Conservation (phyloP, 1,140 invertebrate genomes). For the Chelonus insularis region DNA sequence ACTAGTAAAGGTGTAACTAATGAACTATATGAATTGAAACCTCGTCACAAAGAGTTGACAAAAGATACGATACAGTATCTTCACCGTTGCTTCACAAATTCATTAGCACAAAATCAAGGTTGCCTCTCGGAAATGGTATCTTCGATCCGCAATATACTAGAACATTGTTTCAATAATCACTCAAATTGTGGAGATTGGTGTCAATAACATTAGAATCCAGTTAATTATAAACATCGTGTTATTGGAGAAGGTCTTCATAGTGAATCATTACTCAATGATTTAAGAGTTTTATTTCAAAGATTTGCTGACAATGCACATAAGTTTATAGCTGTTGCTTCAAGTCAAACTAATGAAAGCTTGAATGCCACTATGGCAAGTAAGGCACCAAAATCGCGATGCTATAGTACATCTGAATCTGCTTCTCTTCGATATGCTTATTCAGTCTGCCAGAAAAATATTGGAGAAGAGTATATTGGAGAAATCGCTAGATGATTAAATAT, state of each 20-base stretch:
- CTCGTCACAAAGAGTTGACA: constrained; percentile 23
- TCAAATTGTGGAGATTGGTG: constrained; percentile 29
- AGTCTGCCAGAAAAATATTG: constrained; percentile 18
- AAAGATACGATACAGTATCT: constrained; percentile 18
- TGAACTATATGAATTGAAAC: constrained; percentile 14
- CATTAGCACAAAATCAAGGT: constrained; percentile 21
- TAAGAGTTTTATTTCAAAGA: constrained; percentile 26
- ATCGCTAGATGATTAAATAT: background rate
- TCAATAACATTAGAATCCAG: constrained; percentile 19
- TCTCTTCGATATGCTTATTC: constrained; percentile 8
- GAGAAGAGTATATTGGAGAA: constrained; percentile 15
- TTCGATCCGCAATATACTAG: constrained; percentile 21
- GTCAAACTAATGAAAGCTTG: constrained; percentile 18
- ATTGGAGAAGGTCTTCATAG: constrained; percentile 17
- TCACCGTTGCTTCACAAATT: constrained; percentile 14
- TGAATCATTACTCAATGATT: constrained; percentile 20
- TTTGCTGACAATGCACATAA: constrained; percentile 26
- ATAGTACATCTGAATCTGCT: background rate
- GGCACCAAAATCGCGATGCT: constrained; percentile 13
- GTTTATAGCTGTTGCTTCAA: constrained; percentile 27
- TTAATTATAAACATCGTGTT: constrained; percentile 17
- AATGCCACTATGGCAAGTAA: constrained; percentile 19
- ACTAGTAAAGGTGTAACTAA: constrained; percentile 21
- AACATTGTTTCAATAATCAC: constrained; percentile 28
- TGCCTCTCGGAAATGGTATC: background rate